Evolutionary conservation across 2,888 invertebrate genomes (phyloP).

Genomic region (Drosophila infuscata): DNA sequence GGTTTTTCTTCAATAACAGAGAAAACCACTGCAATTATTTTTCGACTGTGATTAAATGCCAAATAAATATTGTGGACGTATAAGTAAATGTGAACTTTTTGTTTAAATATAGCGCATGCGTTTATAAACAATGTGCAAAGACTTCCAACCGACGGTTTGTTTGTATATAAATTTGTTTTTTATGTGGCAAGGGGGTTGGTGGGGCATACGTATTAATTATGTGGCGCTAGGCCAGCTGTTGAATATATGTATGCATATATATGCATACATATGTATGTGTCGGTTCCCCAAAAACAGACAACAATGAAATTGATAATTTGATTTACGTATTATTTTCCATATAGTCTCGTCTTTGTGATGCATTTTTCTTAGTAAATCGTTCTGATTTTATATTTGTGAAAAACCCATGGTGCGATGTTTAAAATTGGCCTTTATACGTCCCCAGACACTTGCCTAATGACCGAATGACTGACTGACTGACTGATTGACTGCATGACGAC

Average conservation of each 20-base stretch:
- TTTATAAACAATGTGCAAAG: slow-evolving; percentile 71
- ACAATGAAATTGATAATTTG: slow-evolving; percentile 45
- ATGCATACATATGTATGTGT: not conserved
- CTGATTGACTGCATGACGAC: slow-evolving; percentile 35
- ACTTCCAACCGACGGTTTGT: slow-evolving; percentile 33
- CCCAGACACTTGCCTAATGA: slow-evolving; percentile 57
- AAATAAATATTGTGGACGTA: slow-evolving; percentile 17
- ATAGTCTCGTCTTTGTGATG: slow-evolving; percentile 24
- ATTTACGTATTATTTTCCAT: slow-evolving; percentile 26
- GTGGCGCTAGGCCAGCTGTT: slow-evolving; percentile 67
- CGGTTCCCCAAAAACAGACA: slow-evolving; percentile 28
- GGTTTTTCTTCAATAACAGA: not conserved
- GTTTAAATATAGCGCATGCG: slow-evolving; percentile 75
- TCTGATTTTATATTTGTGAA: slow-evolving; percentile 18
- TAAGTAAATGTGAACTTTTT: slow-evolving; percentile 60
- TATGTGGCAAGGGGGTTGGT: not conserved
- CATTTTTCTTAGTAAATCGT: slow-evolving; percentile 37
- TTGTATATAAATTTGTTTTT: slow-evolving; percentile 27
- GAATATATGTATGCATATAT: slow-evolving; percentile 25
- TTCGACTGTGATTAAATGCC: slow-evolving; percentile 12
- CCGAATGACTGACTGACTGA: slow-evolving; percentile 29
- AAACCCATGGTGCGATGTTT: slow-evolving; percentile 28
- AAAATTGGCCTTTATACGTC: slow-evolving; percentile 48
- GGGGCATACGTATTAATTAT: slow-evolving; percentile 45
- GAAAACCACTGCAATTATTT: not conserved